Evolutionary conservation across 2,888 invertebrate genomes (phyloP).

Genomic region (Patella ulyssiponensis): DNA sequence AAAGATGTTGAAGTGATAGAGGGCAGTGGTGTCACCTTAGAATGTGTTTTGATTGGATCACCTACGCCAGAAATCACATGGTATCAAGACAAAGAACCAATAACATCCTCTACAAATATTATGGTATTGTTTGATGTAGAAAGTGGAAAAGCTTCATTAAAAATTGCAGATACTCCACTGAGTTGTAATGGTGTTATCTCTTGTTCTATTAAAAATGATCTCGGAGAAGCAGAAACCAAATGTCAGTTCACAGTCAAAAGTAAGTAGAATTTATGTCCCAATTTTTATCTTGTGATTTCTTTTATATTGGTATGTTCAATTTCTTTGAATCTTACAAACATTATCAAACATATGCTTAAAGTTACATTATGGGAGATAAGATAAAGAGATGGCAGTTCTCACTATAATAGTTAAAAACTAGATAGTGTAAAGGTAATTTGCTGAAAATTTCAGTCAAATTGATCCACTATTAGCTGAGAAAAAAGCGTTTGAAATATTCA

Average conservation of each 20-base stretch:
- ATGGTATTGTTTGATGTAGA: constrained; percentile 42
- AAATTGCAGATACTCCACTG: constrained; percentile 40
- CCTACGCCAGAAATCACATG: constrained; percentile 52
- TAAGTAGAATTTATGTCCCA: constrained; percentile 34
- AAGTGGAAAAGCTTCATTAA: constrained; percentile 48
- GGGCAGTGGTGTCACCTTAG: constrained; percentile 42
- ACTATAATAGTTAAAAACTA: too few relatives aligned
- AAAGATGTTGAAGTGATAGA: constrained; percentile 46
- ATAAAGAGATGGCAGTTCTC: too few relatives aligned
- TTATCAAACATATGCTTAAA: too few relatives aligned
- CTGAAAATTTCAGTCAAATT: too few relatives aligned
- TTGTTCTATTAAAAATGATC: constrained; percentile 50
- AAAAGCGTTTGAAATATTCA: too few relatives aligned
- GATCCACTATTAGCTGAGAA: too few relatives aligned
- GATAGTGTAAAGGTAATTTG: too few relatives aligned
- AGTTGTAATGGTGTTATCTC: constrained; percentile 52
- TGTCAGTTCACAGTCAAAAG: constrained; percentile 49
- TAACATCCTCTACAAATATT: constrained; percentile 34
- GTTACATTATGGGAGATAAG: too few relatives aligned
- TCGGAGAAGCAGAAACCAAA: constrained; percentile 53
- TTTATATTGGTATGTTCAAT: background rate
- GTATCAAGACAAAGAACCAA: constrained; percentile 47
- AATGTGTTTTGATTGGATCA: constrained; percentile 43
- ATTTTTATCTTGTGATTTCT: background rate
- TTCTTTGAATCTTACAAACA: background rate